Conservation (phyloP, 2,888 invertebrate genomes). For the Scaeva pyrastri region DNA sequence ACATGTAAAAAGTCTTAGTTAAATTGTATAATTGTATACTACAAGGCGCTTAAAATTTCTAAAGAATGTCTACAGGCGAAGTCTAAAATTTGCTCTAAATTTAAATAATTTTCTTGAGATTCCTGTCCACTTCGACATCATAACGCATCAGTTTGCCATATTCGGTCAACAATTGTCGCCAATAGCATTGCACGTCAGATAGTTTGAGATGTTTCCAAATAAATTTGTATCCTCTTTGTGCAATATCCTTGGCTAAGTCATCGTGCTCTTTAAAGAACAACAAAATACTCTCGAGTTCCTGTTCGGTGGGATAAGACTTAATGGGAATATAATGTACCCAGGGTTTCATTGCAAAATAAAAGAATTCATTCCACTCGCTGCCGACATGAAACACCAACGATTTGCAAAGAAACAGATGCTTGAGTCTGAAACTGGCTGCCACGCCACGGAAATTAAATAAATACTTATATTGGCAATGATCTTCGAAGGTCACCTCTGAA, state of each 20-base stretch:
- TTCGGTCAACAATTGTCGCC: constrained; percentile 90
- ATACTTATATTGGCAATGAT: constrained; percentile 97
- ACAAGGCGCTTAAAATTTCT: constrained; percentile 29
- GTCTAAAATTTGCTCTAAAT: not conserved
- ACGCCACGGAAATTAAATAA: constrained; percentile 98
- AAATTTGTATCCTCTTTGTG: constrained; percentile 91
- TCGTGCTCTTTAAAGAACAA: constrained; percentile 92
- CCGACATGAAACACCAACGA: constrained; percentile 98
- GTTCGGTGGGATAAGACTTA: constrained; percentile 87
- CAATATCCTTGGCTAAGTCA: constrained; percentile 90
- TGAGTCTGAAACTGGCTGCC: constrained; percentile 98
- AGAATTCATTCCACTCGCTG: constrained; percentile 97
- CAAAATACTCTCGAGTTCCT: constrained; percentile 89
- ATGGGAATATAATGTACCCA: constrained; percentile 99
- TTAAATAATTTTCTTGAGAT: constrained; percentile 85
- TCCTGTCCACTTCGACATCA: constrained; percentile 86
- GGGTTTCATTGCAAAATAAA: constrained; percentile 94
- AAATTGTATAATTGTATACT: constrained; percentile 31
- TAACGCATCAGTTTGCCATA: constrained; percentile 91
- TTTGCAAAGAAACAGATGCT: constrained; percentile 96
- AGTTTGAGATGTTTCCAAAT: constrained; percentile 93
- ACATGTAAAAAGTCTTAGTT: constrained; percentile 34
- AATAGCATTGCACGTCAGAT: constrained; percentile 93
- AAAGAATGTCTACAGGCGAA: constrained; percentile 13
- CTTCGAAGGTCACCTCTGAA: constrained; percentile 93